Evolutionary conservation across 2,797 vertebrate genomes (phyloP).

Genomic region (Poecilia picta): DNA sequence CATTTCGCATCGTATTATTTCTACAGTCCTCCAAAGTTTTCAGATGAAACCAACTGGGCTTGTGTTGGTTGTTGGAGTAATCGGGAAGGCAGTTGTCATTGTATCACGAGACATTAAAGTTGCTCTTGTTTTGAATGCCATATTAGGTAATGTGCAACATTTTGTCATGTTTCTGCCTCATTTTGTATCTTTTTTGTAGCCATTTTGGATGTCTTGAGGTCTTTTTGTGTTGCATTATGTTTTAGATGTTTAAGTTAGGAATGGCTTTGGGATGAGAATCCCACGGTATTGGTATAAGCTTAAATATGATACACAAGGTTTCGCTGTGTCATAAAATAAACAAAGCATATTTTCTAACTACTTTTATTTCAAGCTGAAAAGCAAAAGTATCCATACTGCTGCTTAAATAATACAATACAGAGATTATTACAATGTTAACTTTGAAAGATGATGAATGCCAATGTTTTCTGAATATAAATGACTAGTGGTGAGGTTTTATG

Average conservation of each 20-base stretch:
- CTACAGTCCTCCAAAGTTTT: background rate
- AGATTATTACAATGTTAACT: background rate
- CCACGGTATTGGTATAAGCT: background rate
- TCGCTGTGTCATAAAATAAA: background rate
- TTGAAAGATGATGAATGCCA: background rate
- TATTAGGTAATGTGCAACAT: background rate
- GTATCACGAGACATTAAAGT: background rate
- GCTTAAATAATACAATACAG: background rate
- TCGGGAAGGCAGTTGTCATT: background rate
- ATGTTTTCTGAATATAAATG: background rate
- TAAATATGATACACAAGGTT: background rate
- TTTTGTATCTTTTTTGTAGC: background rate
- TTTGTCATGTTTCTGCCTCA: background rate
- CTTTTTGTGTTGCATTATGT: background rate
- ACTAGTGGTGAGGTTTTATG: background rate
- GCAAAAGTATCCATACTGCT: background rate
- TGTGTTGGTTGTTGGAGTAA: background rate
- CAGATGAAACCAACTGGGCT: background rate
- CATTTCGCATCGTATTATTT: background rate
- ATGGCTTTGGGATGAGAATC: background rate
- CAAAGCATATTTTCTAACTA: background rate
- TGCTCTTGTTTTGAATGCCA: background rate
- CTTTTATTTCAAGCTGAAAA: background rate
- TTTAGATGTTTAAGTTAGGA: background rate
- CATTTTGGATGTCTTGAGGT: background rate